Percentiles rank a stretch among this genome's conserved stretches.
Conservation (phyloP, 1,140 invertebrate genomes). For the Drosophila pallidifrons region DNA sequence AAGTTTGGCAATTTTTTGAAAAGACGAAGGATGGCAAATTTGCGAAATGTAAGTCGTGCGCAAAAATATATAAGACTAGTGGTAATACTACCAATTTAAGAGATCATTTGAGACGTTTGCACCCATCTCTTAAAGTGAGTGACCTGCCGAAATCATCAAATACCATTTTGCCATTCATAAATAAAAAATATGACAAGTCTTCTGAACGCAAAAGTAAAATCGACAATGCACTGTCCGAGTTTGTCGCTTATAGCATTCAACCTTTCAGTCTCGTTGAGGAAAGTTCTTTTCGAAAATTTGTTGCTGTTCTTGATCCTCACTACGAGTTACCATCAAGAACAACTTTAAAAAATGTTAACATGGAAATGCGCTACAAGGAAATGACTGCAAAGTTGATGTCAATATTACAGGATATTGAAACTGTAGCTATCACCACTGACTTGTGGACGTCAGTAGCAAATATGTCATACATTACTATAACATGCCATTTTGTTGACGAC, state of each 20-base stretch:
- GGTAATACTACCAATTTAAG: not conserved
- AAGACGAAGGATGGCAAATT: too few relatives aligned
- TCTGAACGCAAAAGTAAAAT: not conserved
- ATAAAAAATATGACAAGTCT: not conserved
- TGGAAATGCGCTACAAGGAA: not conserved
- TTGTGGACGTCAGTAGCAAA: not conserved
- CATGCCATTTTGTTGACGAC: not conserved
- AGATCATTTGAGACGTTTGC: not conserved
- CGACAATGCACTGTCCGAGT: slow-evolving; percentile 8
- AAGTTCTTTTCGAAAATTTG: slow-evolving; percentile 3
- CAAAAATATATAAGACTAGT: not conserved
- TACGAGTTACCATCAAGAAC: not conserved
- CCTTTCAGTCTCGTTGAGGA: slow-evolving; percentile 1
- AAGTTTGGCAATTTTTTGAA: too few relatives aligned
- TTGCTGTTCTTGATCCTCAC: slow-evolving; percentile 3
- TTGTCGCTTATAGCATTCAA: slow-evolving; percentile 11
- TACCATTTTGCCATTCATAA: not conserved
- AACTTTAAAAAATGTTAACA: not conserved
- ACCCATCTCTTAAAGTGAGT: not conserved
- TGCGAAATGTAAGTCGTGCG: not conserved
- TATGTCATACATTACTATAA: not conserved
- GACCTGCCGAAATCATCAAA: not conserved
- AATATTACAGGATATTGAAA: not conserved
- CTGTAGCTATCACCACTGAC: not conserved
- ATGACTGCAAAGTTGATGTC: not conserved